Percentiles rank a stretch among this genome's conserved stretches.
Conservation (phyloP, 37 sponge, comb jelly and placozoan species). For the Oopsacas minuta region DNA sequence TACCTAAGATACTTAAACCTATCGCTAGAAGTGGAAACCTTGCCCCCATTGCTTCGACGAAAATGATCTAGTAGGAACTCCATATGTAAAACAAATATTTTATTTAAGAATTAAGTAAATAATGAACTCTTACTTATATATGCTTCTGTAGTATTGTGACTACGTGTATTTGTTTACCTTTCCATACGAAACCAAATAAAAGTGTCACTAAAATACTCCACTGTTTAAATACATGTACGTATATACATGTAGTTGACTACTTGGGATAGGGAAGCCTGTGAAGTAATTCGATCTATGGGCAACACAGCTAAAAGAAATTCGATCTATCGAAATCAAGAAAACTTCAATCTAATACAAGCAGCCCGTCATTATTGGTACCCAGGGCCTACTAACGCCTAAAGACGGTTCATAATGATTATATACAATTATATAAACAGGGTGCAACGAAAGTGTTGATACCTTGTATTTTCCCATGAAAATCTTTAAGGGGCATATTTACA, state of each 20-base stretch:
- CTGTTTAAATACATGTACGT: not conserved
- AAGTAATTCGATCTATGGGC: too few species aligned
- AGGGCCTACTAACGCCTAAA: too few species aligned
- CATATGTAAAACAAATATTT: not conserved
- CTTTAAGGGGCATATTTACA: too few species aligned
- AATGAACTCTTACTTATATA: not conserved
- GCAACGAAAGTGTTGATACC: too few species aligned
- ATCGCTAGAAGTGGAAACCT: not conserved
- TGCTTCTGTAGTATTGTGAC: not conserved
- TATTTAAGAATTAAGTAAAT: not conserved
- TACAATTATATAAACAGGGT: too few species aligned
- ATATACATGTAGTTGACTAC: not conserved
- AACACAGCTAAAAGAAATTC: too few species aligned
- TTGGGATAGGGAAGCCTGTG: too few species aligned
- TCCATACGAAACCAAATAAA: not conserved
- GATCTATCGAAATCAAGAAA: too few species aligned
- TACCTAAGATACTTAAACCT: not conserved
- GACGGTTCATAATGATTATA: too few species aligned
- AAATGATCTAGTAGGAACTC: not conserved
- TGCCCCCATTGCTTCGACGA: not conserved
- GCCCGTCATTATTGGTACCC: too few species aligned
- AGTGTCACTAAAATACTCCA: not conserved
- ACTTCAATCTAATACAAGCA: too few species aligned
- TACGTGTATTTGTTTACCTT: not conserved
- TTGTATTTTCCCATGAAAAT: too few species aligned